Evolutionary conservation across 2,888 invertebrate species (phyloP).

Genomic region (Hypselothyrea guttata): DNA sequence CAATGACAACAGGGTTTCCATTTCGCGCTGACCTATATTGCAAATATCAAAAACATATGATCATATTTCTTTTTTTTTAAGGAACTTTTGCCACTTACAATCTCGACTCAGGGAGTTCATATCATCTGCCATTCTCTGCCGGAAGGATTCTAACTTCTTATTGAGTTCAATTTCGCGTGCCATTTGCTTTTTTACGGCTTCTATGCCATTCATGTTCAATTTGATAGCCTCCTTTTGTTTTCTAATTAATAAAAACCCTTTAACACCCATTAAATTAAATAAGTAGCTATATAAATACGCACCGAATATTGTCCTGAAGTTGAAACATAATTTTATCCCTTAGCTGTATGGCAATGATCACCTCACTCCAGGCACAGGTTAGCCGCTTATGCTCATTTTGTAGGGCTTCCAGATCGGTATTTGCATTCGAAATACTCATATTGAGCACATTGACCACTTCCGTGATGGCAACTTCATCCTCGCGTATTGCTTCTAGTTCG

Average conservation of each 20-base stretch:
- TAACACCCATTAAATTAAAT: background rate
- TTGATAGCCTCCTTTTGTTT: slow-evolving; percentile 84
- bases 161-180: slow-evolving; percentile 87
- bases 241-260: slow-evolving; percentile 79
- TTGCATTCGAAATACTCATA: slow-evolving; percentile 86
- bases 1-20: slow-evolving; percentile 83
- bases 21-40: slow-evolving; percentile 85
- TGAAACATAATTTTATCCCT: slow-evolving; percentile 87
- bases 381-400: slow-evolving; percentile 88
- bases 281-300: slow-evolving; percentile 51
- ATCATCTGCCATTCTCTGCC: slow-evolving; percentile 85
- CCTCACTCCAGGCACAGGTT: slow-evolving; percentile 89
- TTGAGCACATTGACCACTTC: slow-evolving; percentile 85
- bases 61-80: background rate
- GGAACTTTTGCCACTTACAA: slow-evolving; percentile 59
- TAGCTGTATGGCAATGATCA: slow-evolving; percentile 87
- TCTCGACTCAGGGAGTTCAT: slow-evolving; percentile 75
- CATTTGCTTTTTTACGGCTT: slow-evolving; percentile 86
- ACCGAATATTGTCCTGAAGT: slow-evolving; percentile 85
- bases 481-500: slow-evolving; percentile 85
- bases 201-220: slow-evolving; percentile 84
- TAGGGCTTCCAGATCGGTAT: slow-evolving; percentile 88
- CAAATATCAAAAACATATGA: slow-evolving; percentile 27
- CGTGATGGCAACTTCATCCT: slow-evolving; percentile 87
- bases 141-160: slow-evolving; percentile 85